Evolutionary conservation across 2,113 vertebrate genomes (phyloP), one percentile per base, ranked within the genome.

Genomic region (Petrocephalus zakoni): DNA sequence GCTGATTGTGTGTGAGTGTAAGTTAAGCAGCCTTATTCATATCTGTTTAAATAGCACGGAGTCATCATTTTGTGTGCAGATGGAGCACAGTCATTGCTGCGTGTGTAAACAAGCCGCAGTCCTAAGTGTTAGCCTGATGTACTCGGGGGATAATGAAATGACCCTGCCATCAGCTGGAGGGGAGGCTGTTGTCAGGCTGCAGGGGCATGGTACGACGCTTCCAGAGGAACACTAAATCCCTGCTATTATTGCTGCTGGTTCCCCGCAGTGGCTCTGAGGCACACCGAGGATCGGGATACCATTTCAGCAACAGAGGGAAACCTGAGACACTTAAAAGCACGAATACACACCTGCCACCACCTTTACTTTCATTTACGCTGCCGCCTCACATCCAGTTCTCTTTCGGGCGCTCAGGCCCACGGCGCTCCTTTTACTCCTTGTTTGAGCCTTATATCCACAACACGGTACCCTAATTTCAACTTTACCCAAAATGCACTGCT

Each of bases 181-280:
- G 84, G 52, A 25, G 52, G 52, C 25, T 53, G 55, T 22, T 37
- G 37, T 64, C 55, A 87, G 34, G 86, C 86, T 10, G 85, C 22
- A 51, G 82, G 21, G 5, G 29, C 78, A 64, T 19, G 34, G 21
- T 88, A 58, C 52, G 46, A 56, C 34, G 49, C 22, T 51, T 37
- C 53, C 84, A 87, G 34, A 51, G 68, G 61, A 88, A 91, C 91
- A 82, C 89, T 89, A 90, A 89, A 86, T 89, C 89, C 90, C 47
- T 88, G 72, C 0, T 56, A 68, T 89, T 89, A 47, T 89, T 91
- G 84, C 86, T 86, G 78, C 64, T 61, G 89, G 75, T 55, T 89
- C 49, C 17, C 47, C 25, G 37, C 25, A 90, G 87, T 90, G 90
- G 91, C 64, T 78, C 88, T 84, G 84, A 47, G 72, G 42, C 13